Percentiles rank a stretch among this genome's conserved stretches.
These are phyloP conservation scores for Triops cancriformis DNA, from an alignment of 1,140 invertebrate genomes.

Conservation along the genomic window DNA sequence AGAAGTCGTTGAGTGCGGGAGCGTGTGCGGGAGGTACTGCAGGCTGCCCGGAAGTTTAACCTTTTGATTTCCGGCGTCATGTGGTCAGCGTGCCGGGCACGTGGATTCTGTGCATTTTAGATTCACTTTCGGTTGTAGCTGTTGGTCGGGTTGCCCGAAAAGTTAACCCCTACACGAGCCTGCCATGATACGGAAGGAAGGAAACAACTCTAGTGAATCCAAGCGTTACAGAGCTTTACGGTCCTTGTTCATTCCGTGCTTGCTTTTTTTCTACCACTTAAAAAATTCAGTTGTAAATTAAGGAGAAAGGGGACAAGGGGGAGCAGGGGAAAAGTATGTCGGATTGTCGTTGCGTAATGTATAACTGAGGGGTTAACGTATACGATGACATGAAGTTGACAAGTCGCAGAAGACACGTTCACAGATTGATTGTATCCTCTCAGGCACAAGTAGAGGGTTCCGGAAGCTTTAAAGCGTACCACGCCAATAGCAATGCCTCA, in stretches of 20 bases:
- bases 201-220: slow-evolving; percentile 6
- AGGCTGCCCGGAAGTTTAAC: slow-evolving; percentile 25
- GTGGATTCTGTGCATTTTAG: slow-evolving; percentile 3
- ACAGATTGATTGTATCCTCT: neutral
- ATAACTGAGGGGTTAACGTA: neutral
- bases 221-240: neutral
- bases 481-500: neutral
- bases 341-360: neutral
- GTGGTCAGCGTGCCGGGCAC: slow-evolving; percentile 15
- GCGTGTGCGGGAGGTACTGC: slow-evolving; percentile 19
- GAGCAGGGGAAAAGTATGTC: neutral
- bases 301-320: neutral
- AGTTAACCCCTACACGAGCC: slow-evolving; percentile 3
- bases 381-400: neutral
- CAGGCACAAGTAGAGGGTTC: neutral
- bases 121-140: neutral
- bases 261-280: neutral
- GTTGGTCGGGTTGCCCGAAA: neutral
- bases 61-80: slow-evolving; percentile 26
- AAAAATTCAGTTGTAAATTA: slow-evolving; percentile 4
- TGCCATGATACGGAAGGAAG: slow-evolving; percentile 9
- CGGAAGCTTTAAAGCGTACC: neutral
- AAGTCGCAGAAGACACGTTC: neutral
- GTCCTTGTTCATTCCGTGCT: neutral
- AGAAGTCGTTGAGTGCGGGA: slow-evolving; percentile 4